phyloP scores from a whole-genome alignment of 2,797 vertebrate genomes.

The Epinephelus coioides region DNA sequence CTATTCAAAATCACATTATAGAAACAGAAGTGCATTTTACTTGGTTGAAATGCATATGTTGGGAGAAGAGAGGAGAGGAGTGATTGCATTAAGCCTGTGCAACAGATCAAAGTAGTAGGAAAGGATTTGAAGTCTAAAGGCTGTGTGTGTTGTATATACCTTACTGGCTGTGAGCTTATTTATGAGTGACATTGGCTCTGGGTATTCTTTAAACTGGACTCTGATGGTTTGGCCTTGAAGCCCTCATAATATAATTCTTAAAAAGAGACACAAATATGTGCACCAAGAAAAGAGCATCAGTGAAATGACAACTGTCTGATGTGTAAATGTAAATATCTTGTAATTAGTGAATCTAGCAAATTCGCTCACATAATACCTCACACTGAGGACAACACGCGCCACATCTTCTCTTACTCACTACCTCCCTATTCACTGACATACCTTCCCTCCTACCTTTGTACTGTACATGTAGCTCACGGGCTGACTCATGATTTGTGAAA shows the following conservation, averaged over 20 bases:
- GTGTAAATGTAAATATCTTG: neutral
- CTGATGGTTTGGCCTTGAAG: neutral
- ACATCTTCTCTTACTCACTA: conserved; percentile 19
- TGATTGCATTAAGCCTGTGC: conserved; percentile 19
- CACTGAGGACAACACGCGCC: neutral
- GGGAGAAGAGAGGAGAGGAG: neutral
- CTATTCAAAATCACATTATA: too few species aligned
- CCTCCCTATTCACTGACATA: conserved; percentile 13
- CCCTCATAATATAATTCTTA: neutral
- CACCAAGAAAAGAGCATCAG: neutral
- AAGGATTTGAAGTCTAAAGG: conserved; percentile 18
- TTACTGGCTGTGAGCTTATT: neutral
- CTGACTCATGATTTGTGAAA: conserved; percentile 65
- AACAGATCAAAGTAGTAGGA: conserved; percentile 42
- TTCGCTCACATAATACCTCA: neutral
- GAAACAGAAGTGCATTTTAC: too few species aligned
- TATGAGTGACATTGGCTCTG: conserved; percentile 3
- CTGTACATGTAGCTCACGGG: conserved; percentile 51
- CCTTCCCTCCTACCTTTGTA: conserved; percentile 35
- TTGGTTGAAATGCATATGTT: neutral
- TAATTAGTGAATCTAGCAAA: neutral
- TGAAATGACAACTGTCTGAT: neutral
- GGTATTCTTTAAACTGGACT: neutral
- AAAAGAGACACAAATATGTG: neutral
- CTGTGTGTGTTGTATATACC: conserved; percentile 6